A percentile compares a stretch with the other conserved stretches of the same genome.
These are phyloP conservation scores for Torymus texanus DNA, from an alignment of 2,888 invertebrate genomes.

Conservation along the genomic window DNA sequence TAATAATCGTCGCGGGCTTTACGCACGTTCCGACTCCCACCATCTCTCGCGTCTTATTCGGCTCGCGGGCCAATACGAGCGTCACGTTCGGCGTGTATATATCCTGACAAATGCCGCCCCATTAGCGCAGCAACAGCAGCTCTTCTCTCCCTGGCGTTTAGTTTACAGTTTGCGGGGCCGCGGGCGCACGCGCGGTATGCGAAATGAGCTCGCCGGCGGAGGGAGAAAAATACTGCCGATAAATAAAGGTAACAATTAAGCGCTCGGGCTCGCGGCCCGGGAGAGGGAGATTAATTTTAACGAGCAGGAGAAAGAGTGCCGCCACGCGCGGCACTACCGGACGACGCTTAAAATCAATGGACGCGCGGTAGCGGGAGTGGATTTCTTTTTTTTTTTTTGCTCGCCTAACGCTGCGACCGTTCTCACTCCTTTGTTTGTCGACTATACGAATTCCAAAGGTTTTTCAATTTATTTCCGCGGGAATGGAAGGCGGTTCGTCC, in stretches of 20 bases:
- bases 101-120: conserved; percentile 40
- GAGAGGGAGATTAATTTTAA: conserved; percentile 44
- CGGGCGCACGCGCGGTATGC: conserved; percentile 13
- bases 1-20: too few relatives aligned
- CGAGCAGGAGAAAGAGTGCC: conserved; percentile 9
- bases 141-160: conserved; percentile 20
- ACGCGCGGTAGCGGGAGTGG: too few relatives aligned
- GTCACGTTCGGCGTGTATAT: conserved; percentile 23
- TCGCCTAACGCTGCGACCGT: background rate
- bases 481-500: background rate
- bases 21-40: too few relatives aligned
- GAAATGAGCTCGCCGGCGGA: conserved; percentile 15
- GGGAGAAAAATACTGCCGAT: conserved; percentile 50
- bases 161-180: conserved; percentile 28
- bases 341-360: conserved; percentile 33
- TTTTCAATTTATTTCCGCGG: conserved; percentile 21
- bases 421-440: background rate
- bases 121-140: conserved; percentile 24
- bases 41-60: background rate
- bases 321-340: too few relatives aligned
- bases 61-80: conserved; percentile 14
- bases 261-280: background rate
- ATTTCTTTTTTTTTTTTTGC: background rate
- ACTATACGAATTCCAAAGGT: background rate
- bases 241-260: conserved; percentile 52